These are phyloP conservation scores for Holothuria leucospilota DNA, from an alignment of 53 echinoderm and acorn worm species.

Conservation along the genomic window DNA sequence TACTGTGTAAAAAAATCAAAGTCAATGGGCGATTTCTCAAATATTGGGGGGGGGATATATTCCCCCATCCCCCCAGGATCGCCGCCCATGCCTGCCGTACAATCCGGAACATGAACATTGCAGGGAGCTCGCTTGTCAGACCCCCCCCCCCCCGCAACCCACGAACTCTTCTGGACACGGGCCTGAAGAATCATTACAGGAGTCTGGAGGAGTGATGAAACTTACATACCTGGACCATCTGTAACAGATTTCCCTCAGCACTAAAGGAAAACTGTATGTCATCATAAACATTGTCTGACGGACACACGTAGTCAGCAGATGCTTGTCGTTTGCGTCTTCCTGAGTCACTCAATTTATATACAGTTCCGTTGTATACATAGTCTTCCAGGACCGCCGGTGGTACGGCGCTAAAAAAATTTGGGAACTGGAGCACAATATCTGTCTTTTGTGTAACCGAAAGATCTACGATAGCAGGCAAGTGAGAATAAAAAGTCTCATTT, in stretches of 20 bases:
- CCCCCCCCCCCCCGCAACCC: too few relatives aligned
- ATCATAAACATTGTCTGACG: not conserved
- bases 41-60: too few relatives aligned
- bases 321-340: not conserved
- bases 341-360: not conserved
- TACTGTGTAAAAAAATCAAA: too few relatives aligned
- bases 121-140: too few relatives aligned
- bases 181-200: too few relatives aligned
- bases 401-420: not conserved
- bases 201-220: too few relatives aligned
- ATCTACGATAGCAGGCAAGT: not conserved
- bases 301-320: constrained; percentile 13
- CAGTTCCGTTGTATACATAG: not conserved
- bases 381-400: not conserved
- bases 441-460: not conserved
- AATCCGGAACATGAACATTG: too few relatives aligned
- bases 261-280: constrained; percentile 13
- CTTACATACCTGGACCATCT: constrained; percentile 20
- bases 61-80: too few relatives aligned
- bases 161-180: too few relatives aligned
- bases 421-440: not conserved
- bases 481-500: not conserved
- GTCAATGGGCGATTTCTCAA: too few relatives aligned
- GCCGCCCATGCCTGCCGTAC: too few relatives aligned
- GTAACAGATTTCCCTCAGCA: not conserved